Base-by-base conservation (phyloP, 2,113 vertebrate genomes). In the Grus americana region DNA sequence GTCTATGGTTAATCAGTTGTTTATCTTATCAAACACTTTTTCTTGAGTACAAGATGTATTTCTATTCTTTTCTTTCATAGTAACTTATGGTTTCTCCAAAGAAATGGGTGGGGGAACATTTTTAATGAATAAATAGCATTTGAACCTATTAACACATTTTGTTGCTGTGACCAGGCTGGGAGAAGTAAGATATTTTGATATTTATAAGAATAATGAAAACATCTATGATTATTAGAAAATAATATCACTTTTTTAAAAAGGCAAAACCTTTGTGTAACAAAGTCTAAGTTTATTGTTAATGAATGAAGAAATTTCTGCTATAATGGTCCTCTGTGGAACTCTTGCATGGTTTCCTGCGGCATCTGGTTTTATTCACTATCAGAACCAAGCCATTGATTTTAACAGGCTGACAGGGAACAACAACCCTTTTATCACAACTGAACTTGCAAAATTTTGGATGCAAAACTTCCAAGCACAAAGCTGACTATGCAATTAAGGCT, bases 381-480 rank as follows among this genome's bases (percentile, higher is more conserved):
- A 84, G 72, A 93, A 67, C 1, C 1, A 11, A 90, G 73, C 19
- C 59, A 38, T 30, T 75, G 54, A 15, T 10, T 80, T 96, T 81
- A 81, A 68, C 66, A 67, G 34, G 76, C 47, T 84, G 52, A 68
- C 10, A 34, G 23, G 40, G 59, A 90, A 22, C 36, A 90, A 32
- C 40, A 49, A 23, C 29, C 58, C n/a, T 86, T 93, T 46, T 79
- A 54, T 27, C 29, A 67, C n/a, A 79, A 49, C 2, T 65, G 65
- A 84, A 82, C 62, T 85, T 76, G 36, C 20, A 94, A 91, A 89
- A 95, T 66, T 79, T 84, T 76, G 78, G 46, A 75, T 70, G 65
- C 12, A 66, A 79, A 89, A 46, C 14, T 72, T 93, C 52, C 73
- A 72, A 65, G 40, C 62, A 61, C 49, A 85, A 87, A 79, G 49